These are phyloP conservation scores for Empis livida DNA, from an alignment of 2,888 invertebrate species.

Conservation along the genomic window DNA sequence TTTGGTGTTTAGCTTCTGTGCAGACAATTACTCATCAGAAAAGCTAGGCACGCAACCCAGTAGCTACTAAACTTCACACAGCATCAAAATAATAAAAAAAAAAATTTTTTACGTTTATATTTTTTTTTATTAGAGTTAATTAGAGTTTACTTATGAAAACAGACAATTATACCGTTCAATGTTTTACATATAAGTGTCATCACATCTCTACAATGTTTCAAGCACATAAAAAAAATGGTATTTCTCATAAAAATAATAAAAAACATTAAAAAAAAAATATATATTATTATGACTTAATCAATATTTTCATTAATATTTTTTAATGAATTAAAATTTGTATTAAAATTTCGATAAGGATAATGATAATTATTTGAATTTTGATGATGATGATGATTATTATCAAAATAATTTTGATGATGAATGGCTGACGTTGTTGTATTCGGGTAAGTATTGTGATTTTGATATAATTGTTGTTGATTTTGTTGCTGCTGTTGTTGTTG, in stretches of 20 bases:
- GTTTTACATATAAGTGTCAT: too few species aligned
- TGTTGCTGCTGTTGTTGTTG: slow-evolving; percentile 4
- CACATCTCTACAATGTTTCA: too few species aligned
- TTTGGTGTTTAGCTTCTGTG: too few species aligned
- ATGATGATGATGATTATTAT: neutral
- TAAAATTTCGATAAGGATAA: neutral
- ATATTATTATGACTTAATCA: neutral
- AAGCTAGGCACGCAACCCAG: too few species aligned
- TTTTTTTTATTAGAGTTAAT: slow-evolving; percentile 2
- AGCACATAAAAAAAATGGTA: too few species aligned
- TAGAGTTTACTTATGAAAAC: slow-evolving; percentile 8
- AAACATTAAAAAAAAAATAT: too few species aligned
- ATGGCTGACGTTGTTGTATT: neutral
- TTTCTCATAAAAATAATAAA: too few species aligned
- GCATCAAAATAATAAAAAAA: too few species aligned
- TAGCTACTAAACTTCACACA: too few species aligned
- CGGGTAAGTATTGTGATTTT: too few species aligned
- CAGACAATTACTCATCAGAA: too few species aligned
- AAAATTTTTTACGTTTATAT: too few species aligned
- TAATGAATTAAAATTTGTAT: neutral
- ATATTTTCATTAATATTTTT: neutral
- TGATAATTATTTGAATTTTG: neutral
- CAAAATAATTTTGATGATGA: neutral
- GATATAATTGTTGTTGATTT: neutral
- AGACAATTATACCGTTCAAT: neutral